Base-by-base conservation (phyloP, 2,113 vertebrate species). In the Poeciliopsis turrubarensis region DNA sequence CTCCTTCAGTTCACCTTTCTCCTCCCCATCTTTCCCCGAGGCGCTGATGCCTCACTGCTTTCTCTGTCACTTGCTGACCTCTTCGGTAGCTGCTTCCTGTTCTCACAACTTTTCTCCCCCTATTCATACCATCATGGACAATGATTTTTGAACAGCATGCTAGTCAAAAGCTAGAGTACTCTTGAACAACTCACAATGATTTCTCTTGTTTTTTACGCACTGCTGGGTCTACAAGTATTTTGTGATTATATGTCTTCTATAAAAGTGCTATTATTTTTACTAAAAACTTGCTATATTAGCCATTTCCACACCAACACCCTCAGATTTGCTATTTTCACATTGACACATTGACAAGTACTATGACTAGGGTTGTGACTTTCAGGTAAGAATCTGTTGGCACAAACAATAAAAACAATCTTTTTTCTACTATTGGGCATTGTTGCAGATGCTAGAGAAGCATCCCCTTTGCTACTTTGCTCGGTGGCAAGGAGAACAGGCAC, bases 41-140 rank as follows among this genome's bases (percentile, higher is more conserved):
- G 76, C 82, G 77, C 37, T 19, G 75, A 78, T 7, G 31, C 74
- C 47, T 71, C 73, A 70, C 74, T 79, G 69, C 70, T 81, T 54
- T 77, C 65, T 62, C 63, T 31, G 27, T 60, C 17, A 67, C 65
- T 31, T 70, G 26, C n/a, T 66, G 73, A 78, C 60, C 65, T 29
- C 30, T 69, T 64, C 70, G 29, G 29, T 68, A 54, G 22, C 72
- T 39, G 65, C 69, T 73, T 81, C 80, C 75, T 81, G 79, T 84
- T 72, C 60, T n/a, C 44, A 22, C 71, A 47, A 31, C 27, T 70
- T 29, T 51, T 41, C 19, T 10, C 25, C 25, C 44, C 37, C 12
- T 61, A 65, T 9, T 57, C 17, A 57, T 57, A n/a, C 22, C 51
- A n/a, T n/a, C 9, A 3, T n/a, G 25, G 51, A 57, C 8, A n/a